These are phyloP conservation scores for Proales similis DNA, from an alignment of 1,140 invertebrate genomes.

Conservation along the genomic window DNA sequence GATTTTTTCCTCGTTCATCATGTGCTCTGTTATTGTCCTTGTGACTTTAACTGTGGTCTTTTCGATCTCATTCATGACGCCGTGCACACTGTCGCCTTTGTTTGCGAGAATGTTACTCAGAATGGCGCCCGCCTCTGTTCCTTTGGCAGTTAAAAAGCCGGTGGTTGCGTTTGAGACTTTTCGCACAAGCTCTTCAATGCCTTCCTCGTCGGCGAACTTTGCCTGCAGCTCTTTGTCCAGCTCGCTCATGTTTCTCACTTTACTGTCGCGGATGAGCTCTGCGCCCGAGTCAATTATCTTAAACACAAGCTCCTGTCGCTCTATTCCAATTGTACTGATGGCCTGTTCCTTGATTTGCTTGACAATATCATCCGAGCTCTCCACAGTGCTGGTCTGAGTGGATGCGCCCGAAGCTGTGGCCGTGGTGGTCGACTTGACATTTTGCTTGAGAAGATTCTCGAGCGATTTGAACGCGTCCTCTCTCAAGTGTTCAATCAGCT, in stretches of 20 bases:
- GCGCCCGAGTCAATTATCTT: slow-evolving; percentile 1
- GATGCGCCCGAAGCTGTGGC: slow-evolving; percentile 3
- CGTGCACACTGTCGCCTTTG: slow-evolving; percentile 1
- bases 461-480: slow-evolving; percentile 26
- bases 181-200: slow-evolving; percentile 3
- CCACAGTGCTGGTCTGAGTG: neutral
- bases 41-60: slow-evolving; percentile 32
- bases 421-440: slow-evolving; percentile 11
- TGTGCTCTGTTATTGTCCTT: slow-evolving; percentile 26
- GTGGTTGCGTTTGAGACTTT: slow-evolving; percentile 25
- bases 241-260: slow-evolving; percentile 4
- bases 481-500: slow-evolving; percentile 23
- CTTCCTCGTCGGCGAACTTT: neutral
- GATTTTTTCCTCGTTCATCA: slow-evolving; percentile 5
- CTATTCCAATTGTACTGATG: neutral
- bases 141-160: slow-evolving; percentile 33
- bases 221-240: neutral
- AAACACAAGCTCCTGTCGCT: neutral
- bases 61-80: slow-evolving; percentile 29
- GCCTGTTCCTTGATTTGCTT: slow-evolving; percentile 25
- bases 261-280: neutral
- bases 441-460: slow-evolving; percentile 1
- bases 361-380: slow-evolving; percentile 4
- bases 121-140: slow-evolving; percentile 14
- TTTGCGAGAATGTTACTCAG: slow-evolving; percentile 23